Evolutionary conservation across 2,888 invertebrate genomes (phyloP).

Genomic region (Eumerus sabulonum): DNA sequence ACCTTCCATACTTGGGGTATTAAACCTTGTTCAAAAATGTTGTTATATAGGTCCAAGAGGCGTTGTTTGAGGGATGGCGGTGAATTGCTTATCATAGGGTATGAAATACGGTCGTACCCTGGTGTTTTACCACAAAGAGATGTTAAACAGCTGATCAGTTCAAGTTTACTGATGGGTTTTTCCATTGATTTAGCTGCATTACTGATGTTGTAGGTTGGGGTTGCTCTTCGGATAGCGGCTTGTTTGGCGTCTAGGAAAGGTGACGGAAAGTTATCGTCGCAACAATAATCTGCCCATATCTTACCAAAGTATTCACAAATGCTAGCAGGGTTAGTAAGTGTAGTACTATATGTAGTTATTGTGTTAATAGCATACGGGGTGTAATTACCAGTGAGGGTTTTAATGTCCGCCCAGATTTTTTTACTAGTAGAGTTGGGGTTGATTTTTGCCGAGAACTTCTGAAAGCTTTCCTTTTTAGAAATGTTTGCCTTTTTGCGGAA

Average conservation of each 20-base stretch:
- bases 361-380: background rate
- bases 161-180: background rate
- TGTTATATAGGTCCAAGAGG: background rate
- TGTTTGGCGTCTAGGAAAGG: background rate
- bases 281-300: background rate
- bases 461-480: background rate
- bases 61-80: background rate
- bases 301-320: conserved; percentile 18
- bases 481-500: background rate
- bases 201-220: background rate
- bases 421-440: background rate
- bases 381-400: conserved; percentile 11
- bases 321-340: background rate
- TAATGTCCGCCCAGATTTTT: background rate
- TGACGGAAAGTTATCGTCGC: conserved; percentile 1
- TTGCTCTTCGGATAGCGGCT: background rate
- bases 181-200: conserved; percentile 4
- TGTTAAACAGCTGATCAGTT: background rate
- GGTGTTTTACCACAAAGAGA: background rate
- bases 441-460: conserved; percentile 1
- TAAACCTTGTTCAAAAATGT: too few species aligned
- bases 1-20: too few species aligned
- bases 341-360: conserved; percentile 1
- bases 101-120: too few species aligned
- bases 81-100: background rate